A percentile compares a stretch with the other conserved stretches of the same genome.
Evolutionary conservation across 2,113 vertebrate genomes (phyloP).

Genomic region (Etia nguti): DNA sequence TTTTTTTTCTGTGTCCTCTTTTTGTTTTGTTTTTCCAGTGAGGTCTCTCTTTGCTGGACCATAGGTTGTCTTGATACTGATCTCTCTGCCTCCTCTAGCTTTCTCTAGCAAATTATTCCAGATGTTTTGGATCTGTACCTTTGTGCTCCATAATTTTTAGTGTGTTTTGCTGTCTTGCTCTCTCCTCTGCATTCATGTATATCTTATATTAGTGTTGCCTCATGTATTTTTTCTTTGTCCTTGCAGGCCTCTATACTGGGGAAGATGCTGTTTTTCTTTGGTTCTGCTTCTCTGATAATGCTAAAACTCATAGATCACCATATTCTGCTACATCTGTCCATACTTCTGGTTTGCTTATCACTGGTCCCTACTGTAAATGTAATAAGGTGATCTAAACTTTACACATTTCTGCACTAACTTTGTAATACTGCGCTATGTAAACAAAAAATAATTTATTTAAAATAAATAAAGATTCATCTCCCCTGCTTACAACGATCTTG

Average conservation of each 20-base stretch:
- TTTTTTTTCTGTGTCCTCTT: neutral
- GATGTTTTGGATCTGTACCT: conserved; percentile 11
- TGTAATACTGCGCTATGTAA: neutral
- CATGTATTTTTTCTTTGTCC: neutral
- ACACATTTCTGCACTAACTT: neutral
- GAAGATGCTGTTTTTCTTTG: neutral
- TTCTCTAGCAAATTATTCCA: neutral
- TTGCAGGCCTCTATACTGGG: neutral
- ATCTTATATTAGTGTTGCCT: neutral
- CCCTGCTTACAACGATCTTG: neutral
- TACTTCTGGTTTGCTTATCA: neutral
- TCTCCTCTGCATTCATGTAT: neutral
- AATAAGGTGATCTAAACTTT: neutral
- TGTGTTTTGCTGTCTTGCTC: neutral
- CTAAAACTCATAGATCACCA: neutral
- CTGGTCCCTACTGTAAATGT: neutral
- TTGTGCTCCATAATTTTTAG: neutral
- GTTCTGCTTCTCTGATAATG: neutral
- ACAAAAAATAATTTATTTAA: neutral
- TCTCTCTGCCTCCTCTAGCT: neutral
- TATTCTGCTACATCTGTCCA: neutral
- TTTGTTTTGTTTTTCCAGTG: neutral
- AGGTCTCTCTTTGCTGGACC: neutral
- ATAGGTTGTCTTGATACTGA: neutral
- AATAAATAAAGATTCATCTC: neutral